These are phyloP conservation scores for Salmo trutta DNA, from an alignment of 2,797 vertebrate species.

Conservation along the genomic window DNA sequence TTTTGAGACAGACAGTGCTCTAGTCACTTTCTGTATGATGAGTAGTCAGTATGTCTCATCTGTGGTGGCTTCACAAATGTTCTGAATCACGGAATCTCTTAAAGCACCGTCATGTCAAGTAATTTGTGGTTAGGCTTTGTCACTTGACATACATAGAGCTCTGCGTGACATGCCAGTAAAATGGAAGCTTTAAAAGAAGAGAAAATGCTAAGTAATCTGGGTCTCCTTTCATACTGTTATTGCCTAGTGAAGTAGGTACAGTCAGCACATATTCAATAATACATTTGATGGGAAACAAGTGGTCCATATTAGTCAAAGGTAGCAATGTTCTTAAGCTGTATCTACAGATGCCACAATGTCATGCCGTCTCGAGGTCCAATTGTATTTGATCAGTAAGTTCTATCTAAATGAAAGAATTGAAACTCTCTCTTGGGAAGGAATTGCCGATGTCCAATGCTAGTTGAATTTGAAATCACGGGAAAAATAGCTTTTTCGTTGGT, in stretches of 20 bases:
- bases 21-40: constrained; percentile 31
- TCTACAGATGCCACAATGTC: neutral
- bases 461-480: neutral
- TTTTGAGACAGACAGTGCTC: constrained; percentile 7
- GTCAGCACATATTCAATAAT: neutral
- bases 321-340: neutral
- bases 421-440: neutral
- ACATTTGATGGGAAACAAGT: neutral
- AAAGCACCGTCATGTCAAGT: constrained; percentile 40
- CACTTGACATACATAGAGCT: constrained; percentile 4
- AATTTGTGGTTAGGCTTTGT: constrained; percentile 40
- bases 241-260: neutral
- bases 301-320: neutral
- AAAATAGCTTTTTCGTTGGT: neutral
- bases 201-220: constrained; percentile 10
- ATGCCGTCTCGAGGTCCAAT: neutral
- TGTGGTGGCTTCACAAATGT: constrained; percentile 8
- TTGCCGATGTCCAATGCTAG: neutral
- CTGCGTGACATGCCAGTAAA: neutral
- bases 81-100: constrained; percentile 36
- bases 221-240: neutral
- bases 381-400: neutral
- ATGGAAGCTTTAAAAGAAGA: neutral
- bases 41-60: constrained; percentile 11
- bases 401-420: neutral